phyloP scores from a whole-genome alignment of 2,113 vertebrate genomes.

The Calypte anna region DNA sequence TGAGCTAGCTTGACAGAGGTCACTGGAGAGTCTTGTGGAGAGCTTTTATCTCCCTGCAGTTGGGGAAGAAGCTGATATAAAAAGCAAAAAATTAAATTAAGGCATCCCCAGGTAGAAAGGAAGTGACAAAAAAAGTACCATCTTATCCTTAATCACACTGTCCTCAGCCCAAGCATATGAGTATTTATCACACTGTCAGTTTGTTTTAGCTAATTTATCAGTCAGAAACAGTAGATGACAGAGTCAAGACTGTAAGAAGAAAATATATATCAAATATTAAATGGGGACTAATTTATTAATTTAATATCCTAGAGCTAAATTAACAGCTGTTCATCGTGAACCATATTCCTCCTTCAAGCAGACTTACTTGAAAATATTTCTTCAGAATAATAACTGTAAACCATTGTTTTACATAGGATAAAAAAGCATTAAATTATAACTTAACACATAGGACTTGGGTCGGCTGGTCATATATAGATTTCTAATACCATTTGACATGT shows the following conservation, averaged over 20 bases:
- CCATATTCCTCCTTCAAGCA: neutral
- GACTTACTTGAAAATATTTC: neutral
- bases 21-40: neutral
- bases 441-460: neutral
- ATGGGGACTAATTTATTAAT: neutral
- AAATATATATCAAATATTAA: neutral
- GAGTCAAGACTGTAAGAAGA: neutral
- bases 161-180: neutral
- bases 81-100: neutral
- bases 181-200: neutral
- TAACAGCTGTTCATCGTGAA: neutral
- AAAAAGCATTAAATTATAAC: neutral
- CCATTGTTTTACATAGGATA: neutral
- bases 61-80: neutral
- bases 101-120: neutral
- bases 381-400: neutral
- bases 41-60: neutral
- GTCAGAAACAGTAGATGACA: neutral
- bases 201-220: neutral
- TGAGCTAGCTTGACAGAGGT: neutral
- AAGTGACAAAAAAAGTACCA: neutral
- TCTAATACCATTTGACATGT: neutral
- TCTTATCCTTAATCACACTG: neutral
- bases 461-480: neutral
- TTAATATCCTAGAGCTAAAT: neutral